Percentiles rank a stretch among this genome's conserved stretches.
Conservation (phyloP, 2,888 invertebrate genomes). For the Leptopilina myrica region DNA sequence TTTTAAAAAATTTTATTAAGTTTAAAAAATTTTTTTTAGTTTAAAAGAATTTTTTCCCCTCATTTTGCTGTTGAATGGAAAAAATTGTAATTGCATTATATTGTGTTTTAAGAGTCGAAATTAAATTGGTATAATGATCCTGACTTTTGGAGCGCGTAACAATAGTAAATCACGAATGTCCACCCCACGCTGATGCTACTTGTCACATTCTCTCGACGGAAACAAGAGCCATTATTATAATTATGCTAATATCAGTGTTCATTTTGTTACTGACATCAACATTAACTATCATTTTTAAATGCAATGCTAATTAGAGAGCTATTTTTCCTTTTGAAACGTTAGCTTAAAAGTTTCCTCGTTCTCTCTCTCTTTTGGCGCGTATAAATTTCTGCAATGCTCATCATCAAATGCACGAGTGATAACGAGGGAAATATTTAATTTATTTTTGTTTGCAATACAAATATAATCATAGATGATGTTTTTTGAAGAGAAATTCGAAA, state of each 20-base stretch:
- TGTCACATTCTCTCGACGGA: constrained; percentile 23
- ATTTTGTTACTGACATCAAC: constrained; percentile 12
- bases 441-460: no score
- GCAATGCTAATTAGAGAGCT: constrained; percentile 17
- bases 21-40: background rate
- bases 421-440: no score
- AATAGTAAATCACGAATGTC: constrained; percentile 24
- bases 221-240: constrained; percentile 32
- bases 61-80: background rate
- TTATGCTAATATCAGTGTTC: constrained; percentile 22
- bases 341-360: background rate
- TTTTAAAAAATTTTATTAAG: no score
- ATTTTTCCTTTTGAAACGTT: background rate
- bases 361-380: background rate
- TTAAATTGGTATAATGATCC: constrained; percentile 1
- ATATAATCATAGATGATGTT: no score
- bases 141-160: constrained; percentile 11
- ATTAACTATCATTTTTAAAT: constrained; percentile 4
- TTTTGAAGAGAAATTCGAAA: no score
- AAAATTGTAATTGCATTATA: background rate
- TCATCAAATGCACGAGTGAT: no score
- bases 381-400: constrained; percentile 4
- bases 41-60: background rate
- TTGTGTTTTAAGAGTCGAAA: background rate
- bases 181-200: constrained; percentile 13